Evolutionary conservation across 1,140 invertebrate genomes (phyloP).

Genomic region (Aporrectodea caliginosa): DNA sequence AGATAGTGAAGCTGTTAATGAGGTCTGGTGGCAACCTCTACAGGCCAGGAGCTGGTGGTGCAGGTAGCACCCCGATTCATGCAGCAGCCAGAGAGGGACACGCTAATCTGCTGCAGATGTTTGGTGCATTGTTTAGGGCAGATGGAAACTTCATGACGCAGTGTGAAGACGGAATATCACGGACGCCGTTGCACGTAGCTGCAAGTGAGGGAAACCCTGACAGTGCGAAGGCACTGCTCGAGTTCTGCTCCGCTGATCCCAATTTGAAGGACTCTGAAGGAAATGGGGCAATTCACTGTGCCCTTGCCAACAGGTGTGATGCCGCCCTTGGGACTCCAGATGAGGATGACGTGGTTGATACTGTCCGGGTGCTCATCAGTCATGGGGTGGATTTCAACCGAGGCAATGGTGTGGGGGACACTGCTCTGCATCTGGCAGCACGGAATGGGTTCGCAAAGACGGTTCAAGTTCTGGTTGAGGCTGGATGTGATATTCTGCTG

Average conservation of each 20-base stretch:
- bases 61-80: constrained; percentile 19
- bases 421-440: constrained; percentile 42
- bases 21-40: constrained; percentile 19
- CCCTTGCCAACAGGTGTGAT: constrained; percentile 19
- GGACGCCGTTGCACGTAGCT: constrained; percentile 32
- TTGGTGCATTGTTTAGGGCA: neutral
- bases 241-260: constrained; percentile 10
- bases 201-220: constrained; percentile 27
- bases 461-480: constrained; percentile 17
- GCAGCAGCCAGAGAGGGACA: constrained; percentile 29
- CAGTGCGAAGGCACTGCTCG: constrained; percentile 7
- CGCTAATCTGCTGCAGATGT: constrained; percentile 1
- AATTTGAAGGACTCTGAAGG: constrained; percentile 22
- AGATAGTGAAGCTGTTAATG: constrained; percentile 29
- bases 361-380: constrained; percentile 19
- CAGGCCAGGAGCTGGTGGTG: constrained; percentile 14
- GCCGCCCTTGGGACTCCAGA: constrained; percentile 17
- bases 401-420: constrained; percentile 39
- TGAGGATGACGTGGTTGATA: constrained; percentile 26
- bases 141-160: constrained; percentile 20
- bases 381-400: constrained; percentile 38
- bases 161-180: constrained; percentile 21
- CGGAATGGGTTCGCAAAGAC: constrained; percentile 27
- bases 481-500: constrained; percentile 12
- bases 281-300: constrained; percentile 33